phyloP scores from a whole-genome alignment of 2,797 vertebrate species.

The Carcharodon carcharias region DNA sequence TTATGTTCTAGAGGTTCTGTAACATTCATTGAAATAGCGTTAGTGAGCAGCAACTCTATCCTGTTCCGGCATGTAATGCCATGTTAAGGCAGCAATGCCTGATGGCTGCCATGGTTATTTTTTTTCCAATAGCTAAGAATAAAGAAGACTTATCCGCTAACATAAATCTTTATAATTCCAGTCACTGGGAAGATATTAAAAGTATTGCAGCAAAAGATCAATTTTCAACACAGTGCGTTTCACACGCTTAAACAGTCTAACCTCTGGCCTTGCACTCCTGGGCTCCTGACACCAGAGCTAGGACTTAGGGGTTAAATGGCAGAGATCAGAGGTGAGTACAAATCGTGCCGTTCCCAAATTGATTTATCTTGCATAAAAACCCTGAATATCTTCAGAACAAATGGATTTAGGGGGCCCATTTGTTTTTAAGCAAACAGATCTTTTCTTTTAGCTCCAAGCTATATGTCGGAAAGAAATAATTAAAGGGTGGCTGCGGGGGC shows the following conservation, averaged over 20 bases:
- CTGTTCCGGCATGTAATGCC: background rate
- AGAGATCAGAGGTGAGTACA: constrained; percentile 15
- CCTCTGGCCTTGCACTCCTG: background rate
- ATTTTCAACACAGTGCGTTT: background rate
- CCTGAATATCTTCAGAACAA: background rate
- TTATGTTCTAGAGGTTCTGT: background rate
- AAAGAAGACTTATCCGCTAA: background rate
- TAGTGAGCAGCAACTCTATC: background rate
- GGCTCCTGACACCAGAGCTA: background rate
- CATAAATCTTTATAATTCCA: background rate
- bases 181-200: background rate
- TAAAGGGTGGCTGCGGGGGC: background rate
- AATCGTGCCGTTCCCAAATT: background rate
- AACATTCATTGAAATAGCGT: background rate
- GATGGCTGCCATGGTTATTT: background rate
- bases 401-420: background rate
- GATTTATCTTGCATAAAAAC: background rate
- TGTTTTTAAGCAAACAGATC: background rate
- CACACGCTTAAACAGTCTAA: background rate
- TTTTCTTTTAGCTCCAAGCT: background rate
- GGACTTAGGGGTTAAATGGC: background rate
- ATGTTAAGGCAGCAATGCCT: background rate
- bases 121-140: background rate
- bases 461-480: background rate
- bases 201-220: background rate